phyloP scores from a whole-genome alignment of 2,113 vertebrate species.

The Phrynosoma blainvillii region DNA sequence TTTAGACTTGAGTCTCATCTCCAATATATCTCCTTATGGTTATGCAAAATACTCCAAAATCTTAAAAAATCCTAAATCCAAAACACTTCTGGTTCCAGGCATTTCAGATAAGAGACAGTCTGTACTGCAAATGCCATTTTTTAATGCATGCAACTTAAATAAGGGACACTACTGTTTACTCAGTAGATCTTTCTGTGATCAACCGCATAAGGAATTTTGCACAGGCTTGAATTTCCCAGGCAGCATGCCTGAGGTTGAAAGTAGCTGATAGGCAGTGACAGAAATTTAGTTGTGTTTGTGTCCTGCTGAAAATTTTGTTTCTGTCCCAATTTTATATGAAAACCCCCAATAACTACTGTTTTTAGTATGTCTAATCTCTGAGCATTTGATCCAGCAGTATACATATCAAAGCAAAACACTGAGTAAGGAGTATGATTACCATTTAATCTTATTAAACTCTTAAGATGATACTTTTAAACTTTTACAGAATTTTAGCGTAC shows the following conservation, averaged over 20 bases:
- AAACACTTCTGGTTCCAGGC: too few relatives aligned
- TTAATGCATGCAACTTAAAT: slow-evolving; percentile 48
- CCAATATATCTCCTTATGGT: too few relatives aligned
- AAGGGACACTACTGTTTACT: slow-evolving; percentile 53
- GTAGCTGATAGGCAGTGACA: slow-evolving; percentile 44
- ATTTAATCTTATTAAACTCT: neutral
- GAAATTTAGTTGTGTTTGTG: slow-evolving; percentile 48
- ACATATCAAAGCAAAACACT: slow-evolving; percentile 39
- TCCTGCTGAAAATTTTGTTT: slow-evolving; percentile 46
- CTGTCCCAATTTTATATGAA: slow-evolving; percentile 36
- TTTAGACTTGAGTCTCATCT: too few relatives aligned
- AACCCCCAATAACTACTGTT: neutral
- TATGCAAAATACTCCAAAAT: too few relatives aligned
- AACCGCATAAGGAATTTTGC: slow-evolving; percentile 54
- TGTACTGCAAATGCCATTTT: slow-evolving; percentile 38
- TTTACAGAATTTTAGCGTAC: neutral
- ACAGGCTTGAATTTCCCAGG: slow-evolving; percentile 41
- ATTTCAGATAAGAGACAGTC: too few relatives aligned
- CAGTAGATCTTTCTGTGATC: slow-evolving; percentile 36
- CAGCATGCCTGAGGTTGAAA: slow-evolving; percentile 36
- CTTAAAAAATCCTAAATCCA: too few relatives aligned
- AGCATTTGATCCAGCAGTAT: neutral
- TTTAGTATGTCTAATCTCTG: neutral
- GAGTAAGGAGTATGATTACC: neutral
- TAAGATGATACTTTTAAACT: neutral